A percentile compares a stretch with the other conserved stretches of the same genome.
phyloP scores from a whole-genome alignment of 2,888 invertebrate genomes.

The Synanthedon vespiformis region DNA sequence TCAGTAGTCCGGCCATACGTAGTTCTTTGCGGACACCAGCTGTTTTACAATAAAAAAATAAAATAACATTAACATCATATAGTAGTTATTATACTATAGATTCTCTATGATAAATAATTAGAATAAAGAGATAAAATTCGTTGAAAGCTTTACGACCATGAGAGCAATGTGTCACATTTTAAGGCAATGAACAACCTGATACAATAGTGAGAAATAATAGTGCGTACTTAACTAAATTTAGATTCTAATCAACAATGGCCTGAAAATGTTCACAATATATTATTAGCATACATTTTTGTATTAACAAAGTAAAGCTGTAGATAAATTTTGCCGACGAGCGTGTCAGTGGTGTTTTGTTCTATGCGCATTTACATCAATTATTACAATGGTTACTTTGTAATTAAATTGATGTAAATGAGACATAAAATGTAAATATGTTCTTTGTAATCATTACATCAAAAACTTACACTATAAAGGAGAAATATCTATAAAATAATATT shows the following conservation, averaged over 20 bases:
- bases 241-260: conserved; percentile 39
- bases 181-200: conserved; percentile 29
- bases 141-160: not conserved
- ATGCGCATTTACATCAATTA: conserved; percentile 1
- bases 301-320: conserved; percentile 36
- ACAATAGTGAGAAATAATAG: conserved; percentile 50
- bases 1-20: too few relatives aligned
- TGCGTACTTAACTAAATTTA: conserved; percentile 31
- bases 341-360: conserved; percentile 22
- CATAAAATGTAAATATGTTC: too few relatives aligned
- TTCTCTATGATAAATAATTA: too few relatives aligned
- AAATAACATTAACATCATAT: too few relatives aligned
- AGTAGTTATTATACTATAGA: too few relatives aligned
- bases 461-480: too few relatives aligned
- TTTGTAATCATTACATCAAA: too few relatives aligned
- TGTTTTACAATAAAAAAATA: too few relatives aligned
- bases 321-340: conserved; percentile 22
- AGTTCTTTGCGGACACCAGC: too few relatives aligned
- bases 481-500: too few relatives aligned
- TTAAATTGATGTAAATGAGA: not conserved
- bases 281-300: conserved; percentile 40
- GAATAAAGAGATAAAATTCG: too few relatives aligned
- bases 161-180: conserved; percentile 1
- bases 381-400: conserved; percentile 2
- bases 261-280: conserved; percentile 28